Percentiles rank a stretch among this genome's conserved stretches.
These are phyloP conservation scores for Pithys albifrons DNA, from an alignment of 2,113 vertebrate species.

Conservation along the genomic window DNA sequence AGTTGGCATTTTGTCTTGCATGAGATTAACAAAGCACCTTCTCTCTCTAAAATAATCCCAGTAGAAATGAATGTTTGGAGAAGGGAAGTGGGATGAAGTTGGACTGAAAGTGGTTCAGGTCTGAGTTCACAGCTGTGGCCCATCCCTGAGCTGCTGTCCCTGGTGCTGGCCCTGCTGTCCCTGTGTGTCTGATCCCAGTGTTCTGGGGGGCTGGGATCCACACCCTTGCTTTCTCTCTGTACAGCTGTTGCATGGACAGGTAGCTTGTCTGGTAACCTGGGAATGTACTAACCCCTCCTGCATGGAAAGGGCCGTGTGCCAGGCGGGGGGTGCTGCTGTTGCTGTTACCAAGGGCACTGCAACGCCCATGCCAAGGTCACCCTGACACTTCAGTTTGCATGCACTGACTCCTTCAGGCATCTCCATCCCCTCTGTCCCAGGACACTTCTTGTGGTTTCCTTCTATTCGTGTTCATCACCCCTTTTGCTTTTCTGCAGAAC, in stretches of 20 bases:
- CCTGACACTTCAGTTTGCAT: background rate
- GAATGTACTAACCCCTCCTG: constrained; percentile 57
- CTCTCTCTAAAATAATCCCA: background rate
- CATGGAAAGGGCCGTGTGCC: background rate
- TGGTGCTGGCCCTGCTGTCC: background rate
- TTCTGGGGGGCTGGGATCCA: background rate
- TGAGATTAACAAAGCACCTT: background rate
- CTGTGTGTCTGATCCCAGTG: background rate
- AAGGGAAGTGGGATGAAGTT: background rate
- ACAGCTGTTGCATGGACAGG: constrained; percentile 5
- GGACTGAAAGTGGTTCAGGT: background rate
- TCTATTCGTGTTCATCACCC: background rate
- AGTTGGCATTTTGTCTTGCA: background rate
- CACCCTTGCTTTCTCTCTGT: background rate
- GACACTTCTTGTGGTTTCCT: background rate
- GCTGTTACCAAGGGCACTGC: constrained; percentile 26
- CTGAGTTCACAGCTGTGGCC: background rate
- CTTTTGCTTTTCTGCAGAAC: background rate
- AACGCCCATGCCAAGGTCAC: background rate
- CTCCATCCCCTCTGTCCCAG: background rate
- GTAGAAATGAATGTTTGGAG: background rate
- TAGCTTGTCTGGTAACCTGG: constrained; percentile 34
- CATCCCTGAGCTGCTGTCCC: background rate
- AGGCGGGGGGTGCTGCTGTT: constrained; percentile 38
- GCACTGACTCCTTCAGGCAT: background rate